Base-by-base conservation (phyloP, 2,797 vertebrate species). In the Ammospiza maritima region DNA sequence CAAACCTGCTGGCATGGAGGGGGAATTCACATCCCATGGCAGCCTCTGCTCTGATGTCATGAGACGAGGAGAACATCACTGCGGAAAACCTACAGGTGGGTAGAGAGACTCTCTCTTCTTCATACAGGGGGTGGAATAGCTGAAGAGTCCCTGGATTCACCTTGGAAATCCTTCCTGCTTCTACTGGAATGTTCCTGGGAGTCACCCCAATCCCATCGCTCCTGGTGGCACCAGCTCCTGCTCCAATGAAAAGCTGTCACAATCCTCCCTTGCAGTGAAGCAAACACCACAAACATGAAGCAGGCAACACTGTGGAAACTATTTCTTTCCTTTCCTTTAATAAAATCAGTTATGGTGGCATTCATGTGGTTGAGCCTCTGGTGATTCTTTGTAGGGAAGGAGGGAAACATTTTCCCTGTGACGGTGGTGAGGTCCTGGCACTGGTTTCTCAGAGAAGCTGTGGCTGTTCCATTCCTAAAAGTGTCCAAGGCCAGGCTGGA, bases 291-390 rank as follows among this genome's bases (percentile, higher is more conserved):
- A 36, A 56, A 60, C 16, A n/a, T 5, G 2, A 73, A 36, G 5
- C 6, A 77, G 45, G 2, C 20, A 57, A n/a, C 15, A 42, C 42
- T 6, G 1, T 30, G 11, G 34, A 89, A 93, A 72, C 3, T 6
- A 6, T 20, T 87, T 45, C 23, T 65, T 38, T 7, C 6, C 6
- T 16, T 4, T 5, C 1, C 10, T 54, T 94, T 47, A 95, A 95
- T 96, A 96, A 96, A 95, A 73, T 75, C 23, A 16, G 6, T 69
- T 75, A 26, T 5, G 6, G 32, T 79, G 34, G 29, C 64, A 76
- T 72, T 69, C 4, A 3, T 29, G 9, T 36, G 26, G 11, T 60
- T 81, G 30, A 71, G n/a, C 3, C 1, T 56, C 3, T 8, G 0
- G 11, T 69, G 27, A 56, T 56, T 30, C n/a, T 88, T 78, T 50